Evolutionary conservation across 1,140 invertebrate species (phyloP), one percentile per base, ranked within the genome.

Genomic region (Drosophila baimaii): DNA sequence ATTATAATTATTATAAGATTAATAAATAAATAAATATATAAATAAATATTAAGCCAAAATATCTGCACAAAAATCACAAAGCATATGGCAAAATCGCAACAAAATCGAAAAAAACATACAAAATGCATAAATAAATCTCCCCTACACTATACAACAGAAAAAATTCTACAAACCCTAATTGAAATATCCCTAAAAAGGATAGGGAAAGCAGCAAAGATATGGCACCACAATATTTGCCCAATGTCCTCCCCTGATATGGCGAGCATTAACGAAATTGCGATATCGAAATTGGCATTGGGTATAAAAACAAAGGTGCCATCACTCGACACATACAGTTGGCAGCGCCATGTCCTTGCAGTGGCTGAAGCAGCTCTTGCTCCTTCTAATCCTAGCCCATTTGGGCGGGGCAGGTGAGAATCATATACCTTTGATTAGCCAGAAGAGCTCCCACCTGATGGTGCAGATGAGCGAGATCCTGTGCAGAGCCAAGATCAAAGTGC

Each of bases 401-500:
- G 19, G 23, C 5, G 19, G 21, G 9, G 29, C 47, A 17, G 19
- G 43, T 10, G 33, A 39, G 17, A 57, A 31, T 49, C 31, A 15
- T 1, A 49, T 83, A 6, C 35, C 49, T 3, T 0, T 83, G 17
- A 44, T 33, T 3, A 5, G 8, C 4, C 63, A 79, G 35, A 25
- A 12, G 2, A 43, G 21, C 23, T 83, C 83, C 3, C 9, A 63
- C 8, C 47, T 86, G 7, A 79, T 89, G 44, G 13, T 73, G 1
- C 65, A 68, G 9, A 61, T 74, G 9, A 77, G 84, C 31, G 64
- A 80, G 27, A 77, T 86, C 10, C 39, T 86, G 9, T 86, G 83
- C 46, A 52, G 21, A 5, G 76, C 76, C 0, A 46, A 23, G 6
- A 76, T 90, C 23, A 91, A 90, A 35, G 72, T 89, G 0, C 46